phyloP scores from a whole-genome alignment of 2,888 invertebrate species.

The Hipparchia semele region DNA sequence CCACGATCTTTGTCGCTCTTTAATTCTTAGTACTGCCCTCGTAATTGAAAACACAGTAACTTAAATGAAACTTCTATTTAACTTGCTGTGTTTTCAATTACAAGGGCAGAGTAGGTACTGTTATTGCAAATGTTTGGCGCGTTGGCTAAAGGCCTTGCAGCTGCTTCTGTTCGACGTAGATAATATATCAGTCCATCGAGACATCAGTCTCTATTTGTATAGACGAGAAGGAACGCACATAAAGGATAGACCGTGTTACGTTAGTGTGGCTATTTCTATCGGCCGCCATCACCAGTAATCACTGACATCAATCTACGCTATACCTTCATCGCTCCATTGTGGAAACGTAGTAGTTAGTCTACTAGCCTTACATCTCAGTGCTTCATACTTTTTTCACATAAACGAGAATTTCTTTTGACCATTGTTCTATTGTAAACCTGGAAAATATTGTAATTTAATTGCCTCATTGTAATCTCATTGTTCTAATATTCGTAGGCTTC shows the following conservation, averaged over 20 bases:
- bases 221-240: slow-evolving; percentile 4
- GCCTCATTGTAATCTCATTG: too few species aligned
- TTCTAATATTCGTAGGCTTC: too few species aligned
- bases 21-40: too few species aligned
- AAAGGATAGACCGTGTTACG: slow-evolving; percentile 18
- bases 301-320: slow-evolving; percentile 35
- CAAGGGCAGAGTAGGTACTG: too few species aligned
- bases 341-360: slow-evolving; percentile 14
- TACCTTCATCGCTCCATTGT: slow-evolving; percentile 18
- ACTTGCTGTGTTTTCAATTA: too few species aligned
- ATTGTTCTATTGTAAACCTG: too few species aligned
- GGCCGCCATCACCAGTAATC: slow-evolving; percentile 26
- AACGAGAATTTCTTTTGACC: too few species aligned
- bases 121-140: not conserved
- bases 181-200: slow-evolving; percentile 5
- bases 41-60: too few species aligned
- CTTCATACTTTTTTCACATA: too few species aligned
- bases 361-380: slow-evolving; percentile 12
- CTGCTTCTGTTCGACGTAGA: slow-evolving; percentile 9
- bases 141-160: not conserved
- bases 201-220: slow-evolving; percentile 13
- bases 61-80: too few species aligned
- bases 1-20: too few species aligned
- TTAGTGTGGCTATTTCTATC: slow-evolving; percentile 16
- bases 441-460: too few species aligned